phyloP scores from a whole-genome alignment of 2,797 vertebrate genomes.

The Coilia nasus region DNA sequence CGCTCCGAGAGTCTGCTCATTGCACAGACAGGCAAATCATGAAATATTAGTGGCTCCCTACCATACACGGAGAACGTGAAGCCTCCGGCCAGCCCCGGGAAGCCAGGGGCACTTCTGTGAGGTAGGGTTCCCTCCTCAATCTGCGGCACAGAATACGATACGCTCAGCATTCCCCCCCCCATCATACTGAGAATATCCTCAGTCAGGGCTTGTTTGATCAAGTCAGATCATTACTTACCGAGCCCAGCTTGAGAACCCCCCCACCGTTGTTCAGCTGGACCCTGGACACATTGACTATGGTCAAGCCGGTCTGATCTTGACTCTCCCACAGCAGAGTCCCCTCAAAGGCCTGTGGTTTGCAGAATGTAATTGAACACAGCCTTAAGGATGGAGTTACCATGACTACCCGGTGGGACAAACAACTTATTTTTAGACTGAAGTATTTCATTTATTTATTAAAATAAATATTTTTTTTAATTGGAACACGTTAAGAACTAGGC shows the following conservation, averaged over 20 bases:
- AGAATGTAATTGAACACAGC: not conserved
- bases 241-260: constrained; percentile 87
- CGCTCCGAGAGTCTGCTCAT: not conserved
- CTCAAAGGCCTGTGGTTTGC: constrained; percentile 86
- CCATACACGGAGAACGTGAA: constrained; percentile 94
- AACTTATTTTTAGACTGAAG: not conserved
- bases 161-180: no score
- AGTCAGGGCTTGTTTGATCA: no score
- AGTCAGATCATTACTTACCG: constrained; percentile 71
- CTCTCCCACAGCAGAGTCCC: constrained; percentile 95
- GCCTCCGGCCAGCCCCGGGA: constrained; percentile 92
- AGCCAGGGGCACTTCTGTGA: constrained; percentile 87
- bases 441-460: no score
- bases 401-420: not conserved
- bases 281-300: constrained; percentile 82
- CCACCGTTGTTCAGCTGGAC: constrained; percentile 88
- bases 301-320: constrained; percentile 81
- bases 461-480: not conserved
- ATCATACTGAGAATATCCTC: no score
- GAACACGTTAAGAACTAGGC: not conserved
- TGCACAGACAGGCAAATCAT: not conserved
- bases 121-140: constrained; percentile 85
- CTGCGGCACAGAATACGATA: constrained; percentile 65
- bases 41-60: constrained; percentile 56
- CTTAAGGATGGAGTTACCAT: not conserved